Conservation (phyloP, 2,888 invertebrate species). For the Falcaria lacertinaria region DNA sequence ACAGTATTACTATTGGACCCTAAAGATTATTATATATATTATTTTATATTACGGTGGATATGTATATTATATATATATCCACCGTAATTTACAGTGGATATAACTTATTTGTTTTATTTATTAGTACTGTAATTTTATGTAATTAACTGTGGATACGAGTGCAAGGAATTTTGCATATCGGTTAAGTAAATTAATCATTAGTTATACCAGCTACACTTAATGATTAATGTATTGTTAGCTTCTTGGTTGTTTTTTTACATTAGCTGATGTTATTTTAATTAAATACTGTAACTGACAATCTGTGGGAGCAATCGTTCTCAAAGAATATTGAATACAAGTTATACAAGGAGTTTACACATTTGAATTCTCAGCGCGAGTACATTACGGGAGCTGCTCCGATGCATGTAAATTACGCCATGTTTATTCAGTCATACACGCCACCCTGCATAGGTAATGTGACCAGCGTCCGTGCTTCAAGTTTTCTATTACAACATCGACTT, state of each 20-base stretch:
- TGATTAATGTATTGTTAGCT: neutral
- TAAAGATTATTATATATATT: too few species aligned
- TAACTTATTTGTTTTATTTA: too few species aligned
- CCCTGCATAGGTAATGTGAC: slow-evolving; percentile 67
- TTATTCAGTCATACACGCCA: slow-evolving; percentile 70
- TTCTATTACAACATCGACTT: slow-evolving; percentile 24
- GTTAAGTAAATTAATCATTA: too few species aligned
- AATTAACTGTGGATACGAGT: too few species aligned
- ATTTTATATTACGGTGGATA: too few species aligned
- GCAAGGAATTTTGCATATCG: too few species aligned
- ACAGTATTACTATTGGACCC: too few species aligned
- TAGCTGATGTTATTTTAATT: slow-evolving; percentile 14
- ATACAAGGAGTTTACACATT: slow-evolving; percentile 59
- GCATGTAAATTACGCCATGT: slow-evolving; percentile 75
- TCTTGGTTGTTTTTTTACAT: neutral
- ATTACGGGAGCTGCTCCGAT: slow-evolving; percentile 73
- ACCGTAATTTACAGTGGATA: too few species aligned
- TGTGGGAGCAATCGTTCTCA: slow-evolving; percentile 39
- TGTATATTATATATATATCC: too few species aligned
- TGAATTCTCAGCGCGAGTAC: slow-evolving; percentile 67
- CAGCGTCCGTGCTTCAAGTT: slow-evolving; percentile 26
- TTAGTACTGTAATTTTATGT: too few species aligned
- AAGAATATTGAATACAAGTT: slow-evolving; percentile 41
- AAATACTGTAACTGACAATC: slow-evolving; percentile 25
- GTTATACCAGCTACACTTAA: neutral